Conservation (phyloP, 2,888 invertebrate genomes). For the Platycnemis pennipes region DNA sequence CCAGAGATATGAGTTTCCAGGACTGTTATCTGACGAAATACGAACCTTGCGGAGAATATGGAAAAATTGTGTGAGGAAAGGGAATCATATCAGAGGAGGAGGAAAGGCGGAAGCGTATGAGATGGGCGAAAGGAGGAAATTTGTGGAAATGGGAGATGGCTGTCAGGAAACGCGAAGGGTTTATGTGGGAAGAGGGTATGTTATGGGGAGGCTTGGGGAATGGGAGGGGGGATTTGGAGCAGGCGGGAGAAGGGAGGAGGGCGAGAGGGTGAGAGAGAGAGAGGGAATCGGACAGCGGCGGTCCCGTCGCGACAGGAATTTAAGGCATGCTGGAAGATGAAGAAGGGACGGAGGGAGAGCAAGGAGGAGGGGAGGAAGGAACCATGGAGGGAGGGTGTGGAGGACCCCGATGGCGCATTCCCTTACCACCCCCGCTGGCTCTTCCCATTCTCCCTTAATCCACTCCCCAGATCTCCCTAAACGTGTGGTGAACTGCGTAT, state of each 20-base stretch:
- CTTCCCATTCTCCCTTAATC: background rate
- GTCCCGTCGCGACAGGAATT: conserved; percentile 53
- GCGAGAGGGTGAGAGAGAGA: no score
- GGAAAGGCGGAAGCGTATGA: conserved; percentile 30
- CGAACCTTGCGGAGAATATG: conserved; percentile 23
- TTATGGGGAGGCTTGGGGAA: background rate
- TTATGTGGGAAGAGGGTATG: background rate
- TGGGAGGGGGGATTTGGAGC: no score
- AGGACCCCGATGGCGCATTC: background rate
- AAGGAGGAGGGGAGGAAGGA: background rate
- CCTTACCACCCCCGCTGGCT: background rate
- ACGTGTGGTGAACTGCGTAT: no score
- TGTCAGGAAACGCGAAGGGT: no score
- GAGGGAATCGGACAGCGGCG: conserved; percentile 41
- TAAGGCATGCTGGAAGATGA: conserved; percentile 42
- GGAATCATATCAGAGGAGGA: background rate
- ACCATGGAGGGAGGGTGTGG: no score
- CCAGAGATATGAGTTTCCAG: conserved; percentile 46
- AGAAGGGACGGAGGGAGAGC: background rate
- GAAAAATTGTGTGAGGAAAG: background rate
- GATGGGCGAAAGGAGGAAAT: no score
- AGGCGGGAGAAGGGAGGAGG: no score
- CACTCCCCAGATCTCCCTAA: background rate
- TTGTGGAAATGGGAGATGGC: background rate
- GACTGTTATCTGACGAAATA: conserved; percentile 53